Conservation (phyloP, 2,113 vertebrate species). For the Anser brachyrhynchus region DNA sequence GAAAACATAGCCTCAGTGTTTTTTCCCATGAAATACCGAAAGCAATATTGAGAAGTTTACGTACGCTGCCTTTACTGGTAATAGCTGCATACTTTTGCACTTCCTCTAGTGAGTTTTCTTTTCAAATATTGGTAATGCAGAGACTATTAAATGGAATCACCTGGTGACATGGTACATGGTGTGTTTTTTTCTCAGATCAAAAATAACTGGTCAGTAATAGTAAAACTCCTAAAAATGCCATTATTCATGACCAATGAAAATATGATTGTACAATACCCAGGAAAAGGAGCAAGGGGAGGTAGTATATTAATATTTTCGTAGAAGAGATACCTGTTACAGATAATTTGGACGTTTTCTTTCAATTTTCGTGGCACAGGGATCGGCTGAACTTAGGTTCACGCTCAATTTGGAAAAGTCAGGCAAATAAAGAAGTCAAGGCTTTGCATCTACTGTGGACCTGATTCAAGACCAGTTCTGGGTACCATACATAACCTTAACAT, state of each 20-base stretch:
- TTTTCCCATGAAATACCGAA: background rate
- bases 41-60: background rate
- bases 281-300: background rate
- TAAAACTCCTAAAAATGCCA: background rate
- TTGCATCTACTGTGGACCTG: background rate
- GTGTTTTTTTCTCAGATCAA: background rate
- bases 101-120: background rate
- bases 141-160: background rate
- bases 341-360: background rate
- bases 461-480: background rate
- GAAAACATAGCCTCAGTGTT: background rate
- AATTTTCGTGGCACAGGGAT: background rate
- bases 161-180: background rate
- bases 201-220: background rate
- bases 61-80: background rate
- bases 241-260: background rate
- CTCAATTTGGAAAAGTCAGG: background rate
- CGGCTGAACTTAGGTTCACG: background rate
- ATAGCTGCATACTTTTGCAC: background rate
- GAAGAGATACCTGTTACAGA: background rate
- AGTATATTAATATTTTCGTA: constrained; percentile 26
- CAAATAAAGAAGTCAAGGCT: background rate
- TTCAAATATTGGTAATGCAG: background rate
- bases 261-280: background rate
- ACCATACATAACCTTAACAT: constrained; percentile 84